These are phyloP conservation scores for Dryomyza anilis DNA, from an alignment of 2,888 invertebrate genomes.

Conservation along the genomic window DNA sequence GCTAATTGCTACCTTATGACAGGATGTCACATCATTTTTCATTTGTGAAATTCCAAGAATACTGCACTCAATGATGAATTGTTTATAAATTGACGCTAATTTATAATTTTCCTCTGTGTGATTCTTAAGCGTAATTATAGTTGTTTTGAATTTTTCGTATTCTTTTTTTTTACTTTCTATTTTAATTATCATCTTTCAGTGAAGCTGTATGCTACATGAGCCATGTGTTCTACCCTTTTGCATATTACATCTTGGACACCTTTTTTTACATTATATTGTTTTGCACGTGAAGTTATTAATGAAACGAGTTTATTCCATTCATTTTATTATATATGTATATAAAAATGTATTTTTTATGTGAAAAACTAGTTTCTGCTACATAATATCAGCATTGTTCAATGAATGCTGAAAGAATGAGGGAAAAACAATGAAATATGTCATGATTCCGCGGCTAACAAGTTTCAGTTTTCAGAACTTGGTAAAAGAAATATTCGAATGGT, in stretches of 20 bases:
- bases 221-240: no score
- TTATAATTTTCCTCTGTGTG: conserved; percentile 37
- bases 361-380: conserved; percentile 11
- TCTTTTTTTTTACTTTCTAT: no score
- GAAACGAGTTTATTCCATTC: conserved; percentile 8
- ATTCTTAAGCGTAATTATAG: conserved; percentile 10
- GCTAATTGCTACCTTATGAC: conserved; percentile 41
- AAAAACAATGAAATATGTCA: background rate
- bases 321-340: no score
- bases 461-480: no score
- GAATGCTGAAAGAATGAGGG: background rate
- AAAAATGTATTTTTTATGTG: background rate
- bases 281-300: conserved; percentile 12
- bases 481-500: no score
- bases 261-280: background rate
- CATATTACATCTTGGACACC: background rate
- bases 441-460: no score
- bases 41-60: background rate
- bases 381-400: background rate
- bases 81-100: conserved; percentile 50
- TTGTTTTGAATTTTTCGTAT: background rate
- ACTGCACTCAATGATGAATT: conserved; percentile 43
- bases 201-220: no score
- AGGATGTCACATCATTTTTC: conserved; percentile 14
- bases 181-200: no score